Conservation (phyloP, 1,140 invertebrate species). For the Drosophila leontia region DNA sequence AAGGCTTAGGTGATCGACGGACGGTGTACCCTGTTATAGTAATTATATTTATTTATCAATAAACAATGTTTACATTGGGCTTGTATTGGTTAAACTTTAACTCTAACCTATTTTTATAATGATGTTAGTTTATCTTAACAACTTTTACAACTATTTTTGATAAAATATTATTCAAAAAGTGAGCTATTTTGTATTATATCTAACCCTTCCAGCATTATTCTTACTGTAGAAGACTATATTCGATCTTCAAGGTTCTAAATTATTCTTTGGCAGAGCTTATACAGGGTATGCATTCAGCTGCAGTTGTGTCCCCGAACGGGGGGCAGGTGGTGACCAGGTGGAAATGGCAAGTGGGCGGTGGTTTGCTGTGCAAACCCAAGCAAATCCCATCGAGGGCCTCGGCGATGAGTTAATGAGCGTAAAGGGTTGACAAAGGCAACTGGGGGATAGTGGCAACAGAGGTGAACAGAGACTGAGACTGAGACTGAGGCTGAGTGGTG, state of each 20-base stretch:
- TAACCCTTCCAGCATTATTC: not conserved
- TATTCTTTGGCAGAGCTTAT: not conserved
- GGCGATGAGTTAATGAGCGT: slow-evolving; percentile 55
- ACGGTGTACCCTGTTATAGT: not conserved
- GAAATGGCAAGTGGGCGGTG: not conserved
- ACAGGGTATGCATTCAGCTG: slow-evolving; percentile 20
- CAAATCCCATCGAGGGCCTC: slow-evolving; percentile 45
- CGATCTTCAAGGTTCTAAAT: not conserved
- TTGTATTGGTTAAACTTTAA: not conserved
- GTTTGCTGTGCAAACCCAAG: slow-evolving; percentile 27
- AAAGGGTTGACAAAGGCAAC: slow-evolving; percentile 46
- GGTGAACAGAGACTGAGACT: not conserved
- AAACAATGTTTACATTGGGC: not conserved
- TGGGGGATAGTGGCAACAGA: slow-evolving; percentile 15
- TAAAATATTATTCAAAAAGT: too few relatives aligned
- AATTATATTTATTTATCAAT: too few relatives aligned
- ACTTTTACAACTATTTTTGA: too few relatives aligned
- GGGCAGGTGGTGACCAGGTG: slow-evolving; percentile 3
- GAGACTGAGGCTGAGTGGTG: not conserved
- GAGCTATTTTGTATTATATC: not conserved
- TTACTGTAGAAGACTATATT: not conserved
- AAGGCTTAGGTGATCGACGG: not conserved
- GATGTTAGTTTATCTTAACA: too few relatives aligned
- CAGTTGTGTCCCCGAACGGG: slow-evolving; percentile 4
- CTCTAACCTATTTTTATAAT: too few relatives aligned